Conservation (phyloP, 2,113 vertebrate species). For the Pogonocichla stellata region DNA sequence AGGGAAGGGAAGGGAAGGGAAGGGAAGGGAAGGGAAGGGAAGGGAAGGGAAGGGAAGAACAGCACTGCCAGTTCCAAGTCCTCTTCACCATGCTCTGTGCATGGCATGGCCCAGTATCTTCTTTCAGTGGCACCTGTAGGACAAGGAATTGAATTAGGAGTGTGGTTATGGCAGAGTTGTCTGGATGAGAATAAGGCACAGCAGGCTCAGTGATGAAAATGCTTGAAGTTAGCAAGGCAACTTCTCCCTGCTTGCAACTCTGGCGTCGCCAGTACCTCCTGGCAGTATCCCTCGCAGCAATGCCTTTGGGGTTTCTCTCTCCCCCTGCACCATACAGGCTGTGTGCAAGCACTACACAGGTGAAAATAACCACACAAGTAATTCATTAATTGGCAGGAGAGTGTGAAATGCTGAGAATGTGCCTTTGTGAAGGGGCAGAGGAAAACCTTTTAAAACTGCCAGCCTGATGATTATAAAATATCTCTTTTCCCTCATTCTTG, state of each 20-base stretch:
- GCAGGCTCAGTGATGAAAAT: background rate
- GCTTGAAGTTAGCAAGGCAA: background rate
- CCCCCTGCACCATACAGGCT: no score
- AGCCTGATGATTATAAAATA: background rate
- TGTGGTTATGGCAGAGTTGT: background rate
- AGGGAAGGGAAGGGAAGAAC: background rate
- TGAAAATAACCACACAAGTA: background rate
- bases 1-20: no score
- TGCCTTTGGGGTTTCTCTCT: background rate
- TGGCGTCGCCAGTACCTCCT: background rate
- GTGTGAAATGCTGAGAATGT: background rate
- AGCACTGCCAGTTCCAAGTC: background rate
- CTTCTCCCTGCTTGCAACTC: background rate
- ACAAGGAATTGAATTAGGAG: background rate
- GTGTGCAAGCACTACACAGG: background rate
- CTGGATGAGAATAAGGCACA: background rate
- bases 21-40: no score
- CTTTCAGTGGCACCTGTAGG: background rate
- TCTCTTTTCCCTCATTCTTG: background rate
- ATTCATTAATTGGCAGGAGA: background rate
- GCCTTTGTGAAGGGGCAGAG: background rate
- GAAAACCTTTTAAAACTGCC: background rate
- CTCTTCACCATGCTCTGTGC: accelerated
- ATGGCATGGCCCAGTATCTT: background rate
- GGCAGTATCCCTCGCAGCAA: background rate